A percentile compares a stretch with the other conserved stretches of the same genome.
These are phyloP conservation scores for Patiria pectinifera DNA, from an alignment of 53 echinoderm and acorn worm genomes.

Conservation along the genomic window DNA sequence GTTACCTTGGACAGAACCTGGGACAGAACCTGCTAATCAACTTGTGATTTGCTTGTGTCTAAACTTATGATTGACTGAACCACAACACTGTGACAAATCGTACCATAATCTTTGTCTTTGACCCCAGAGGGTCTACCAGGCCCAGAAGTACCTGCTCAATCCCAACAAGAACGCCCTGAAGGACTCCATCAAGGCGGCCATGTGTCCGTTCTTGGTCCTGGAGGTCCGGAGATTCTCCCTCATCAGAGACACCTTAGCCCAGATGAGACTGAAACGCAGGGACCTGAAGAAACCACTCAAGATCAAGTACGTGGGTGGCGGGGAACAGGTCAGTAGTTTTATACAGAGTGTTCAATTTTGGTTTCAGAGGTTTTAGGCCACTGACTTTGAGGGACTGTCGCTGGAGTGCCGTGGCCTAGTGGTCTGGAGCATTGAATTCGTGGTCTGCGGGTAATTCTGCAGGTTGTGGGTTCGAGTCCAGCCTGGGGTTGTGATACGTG, in stretches of 20 bases:
- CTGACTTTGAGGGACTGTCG: too few species aligned
- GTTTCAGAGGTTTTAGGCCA: too few species aligned
- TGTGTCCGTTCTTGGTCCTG: constrained; percentile 93
- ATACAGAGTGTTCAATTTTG: not conserved
- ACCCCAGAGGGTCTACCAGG: constrained; percentile 96
- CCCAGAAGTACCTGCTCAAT: constrained; percentile 79
- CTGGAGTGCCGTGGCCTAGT: too few species aligned
- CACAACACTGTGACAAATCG: too few species aligned
- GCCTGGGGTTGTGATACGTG: too few species aligned
- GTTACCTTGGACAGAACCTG: too few species aligned
- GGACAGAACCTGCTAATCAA: too few species aligned
- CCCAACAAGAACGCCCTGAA: constrained; percentile 75
- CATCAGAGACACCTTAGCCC: constrained; percentile 86
- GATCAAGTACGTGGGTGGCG: constrained; percentile 98
- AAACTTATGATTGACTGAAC: too few species aligned
- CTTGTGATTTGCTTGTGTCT: too few species aligned
- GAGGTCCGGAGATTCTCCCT: constrained; percentile 83
- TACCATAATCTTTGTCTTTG: not conserved
- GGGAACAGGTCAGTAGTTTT: constrained; percentile 82
- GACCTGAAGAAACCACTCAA: constrained; percentile 97
- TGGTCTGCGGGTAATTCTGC: too few species aligned
- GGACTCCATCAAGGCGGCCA: constrained; percentile 92
- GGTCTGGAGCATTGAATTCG: too few species aligned
- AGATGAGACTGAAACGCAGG: constrained; percentile 83
- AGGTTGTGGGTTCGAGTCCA: too few species aligned